Base-by-base conservation (phyloP, 2,888 invertebrate species). In the Drymonia ruficornis region DNA sequence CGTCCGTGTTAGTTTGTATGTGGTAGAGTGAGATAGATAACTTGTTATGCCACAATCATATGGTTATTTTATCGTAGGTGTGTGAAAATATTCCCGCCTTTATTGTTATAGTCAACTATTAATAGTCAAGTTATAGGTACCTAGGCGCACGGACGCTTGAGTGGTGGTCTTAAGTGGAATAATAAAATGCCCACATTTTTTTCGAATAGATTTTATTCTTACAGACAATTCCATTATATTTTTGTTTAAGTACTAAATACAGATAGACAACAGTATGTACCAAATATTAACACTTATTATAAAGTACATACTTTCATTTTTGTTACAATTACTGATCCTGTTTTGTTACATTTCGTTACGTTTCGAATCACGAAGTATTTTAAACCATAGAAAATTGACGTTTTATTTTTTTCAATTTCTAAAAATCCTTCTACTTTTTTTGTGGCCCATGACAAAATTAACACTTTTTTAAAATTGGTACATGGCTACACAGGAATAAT, bases 171-270 rank as follows among this genome's bases (percentile, higher is more conserved):
- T 23, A 23, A 36, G n/a, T 5, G 36, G 11, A 36, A n/a, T 7
- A 44, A 44, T 44, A 23, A 44, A 44, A 44, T 44, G 2, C 5
- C 18, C 16, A 38, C 36, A 55, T 42, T 56, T 78, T 82, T 86
- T 85, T 86, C 77, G 80, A 84, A 90, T 89, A 89, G 83, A 86
- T 85, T 91, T 91, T 89, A 89, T 89, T 90, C 89, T 92, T 91
- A 91, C 84, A 89, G 86, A 92, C 91, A 91, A 91, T 92, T 92
- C 91, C 91, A 90, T 91, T 91, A 92, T 87, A 91, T 73, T 85
- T 84, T 84, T 83, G 81, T 83, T 81, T 86, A 86, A 78, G 79
- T 79, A 77, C 89, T 89, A 88, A 84, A 79, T 88, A 89, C 81
- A 89, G 82, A 84, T 78, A 86, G 83, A 83, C 78, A 83, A 82